Conservation (phyloP, 2,797 vertebrate species). For the Gallinago solitaria region DNA sequence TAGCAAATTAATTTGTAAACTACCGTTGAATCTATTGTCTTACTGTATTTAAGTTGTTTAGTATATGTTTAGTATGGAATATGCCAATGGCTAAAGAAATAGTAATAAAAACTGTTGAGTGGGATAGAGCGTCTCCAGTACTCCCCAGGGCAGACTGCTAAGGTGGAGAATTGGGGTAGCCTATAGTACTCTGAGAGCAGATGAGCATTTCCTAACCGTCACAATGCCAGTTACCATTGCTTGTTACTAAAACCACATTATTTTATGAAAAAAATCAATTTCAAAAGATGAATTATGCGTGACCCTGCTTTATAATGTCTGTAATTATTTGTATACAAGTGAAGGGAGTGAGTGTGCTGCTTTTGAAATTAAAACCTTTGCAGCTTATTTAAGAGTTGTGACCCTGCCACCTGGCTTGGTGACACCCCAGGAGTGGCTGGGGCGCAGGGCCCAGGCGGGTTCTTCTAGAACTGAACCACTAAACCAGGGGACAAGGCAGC, state of each 20-base stretch:
- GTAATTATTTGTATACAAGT: not conserved
- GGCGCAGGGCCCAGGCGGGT: rapidly evolving
- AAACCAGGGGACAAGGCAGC: rapidly evolving
- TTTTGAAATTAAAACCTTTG: not conserved
- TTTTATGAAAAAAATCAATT: not conserved
- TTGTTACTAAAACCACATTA: rapidly evolving
- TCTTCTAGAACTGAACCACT: not conserved
- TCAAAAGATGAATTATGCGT: not conserved
- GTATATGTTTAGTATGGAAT: not conserved
- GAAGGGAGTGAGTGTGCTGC: not conserved
- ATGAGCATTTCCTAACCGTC: rapidly evolving
- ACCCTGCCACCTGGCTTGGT: rapidly evolving
- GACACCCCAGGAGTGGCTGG: rapidly evolving
- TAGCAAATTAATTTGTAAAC: not conserved
- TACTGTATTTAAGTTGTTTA: not conserved
- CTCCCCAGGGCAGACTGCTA: not conserved
- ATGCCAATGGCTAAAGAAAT: not conserved
- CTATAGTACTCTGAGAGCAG: not conserved
- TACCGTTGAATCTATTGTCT: not conserved
- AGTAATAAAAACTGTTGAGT: not conserved
- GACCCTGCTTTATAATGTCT: not conserved
- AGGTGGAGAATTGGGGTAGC: rapidly evolving
- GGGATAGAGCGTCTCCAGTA: not conserved
- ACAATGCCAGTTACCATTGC: not conserved
- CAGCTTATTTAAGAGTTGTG: rapidly evolving